A percentile compares a stretch with the other conserved stretches of the same genome.
phyloP scores from a whole-genome alignment of 2,113 vertebrate species.

The Erinaceus europaeus region DNA sequence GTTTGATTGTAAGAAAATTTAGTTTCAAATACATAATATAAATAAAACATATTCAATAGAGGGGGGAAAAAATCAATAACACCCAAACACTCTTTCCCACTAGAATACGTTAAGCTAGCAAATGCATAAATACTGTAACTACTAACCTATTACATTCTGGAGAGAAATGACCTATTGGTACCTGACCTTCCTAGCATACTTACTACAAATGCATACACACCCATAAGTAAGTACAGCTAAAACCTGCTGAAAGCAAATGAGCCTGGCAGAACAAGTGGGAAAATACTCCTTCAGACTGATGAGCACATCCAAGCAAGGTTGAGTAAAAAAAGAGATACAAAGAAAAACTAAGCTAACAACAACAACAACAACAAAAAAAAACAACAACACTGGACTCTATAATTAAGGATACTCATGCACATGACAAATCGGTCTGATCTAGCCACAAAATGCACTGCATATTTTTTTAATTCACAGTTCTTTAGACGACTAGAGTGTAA shows the following conservation, averaged over 20 bases:
- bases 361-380: not conserved
- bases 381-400: not conserved
- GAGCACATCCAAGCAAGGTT: not conserved
- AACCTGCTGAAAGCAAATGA: not conserved
- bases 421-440: not conserved
- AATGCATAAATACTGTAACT: not conserved
- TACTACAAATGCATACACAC: not conserved
- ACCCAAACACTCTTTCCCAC: not conserved
- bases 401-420: not conserved
- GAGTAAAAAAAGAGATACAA: slow-evolving; percentile 6
- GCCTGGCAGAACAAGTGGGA: not conserved
- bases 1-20: not conserved
- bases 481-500: not conserved
- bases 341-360: no score
- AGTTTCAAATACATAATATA: not conserved
- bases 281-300: not conserved
- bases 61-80: not conserved
- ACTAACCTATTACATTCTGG: not conserved
- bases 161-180: not conserved
- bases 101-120: not conserved
- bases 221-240: not conserved
- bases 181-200: not conserved
- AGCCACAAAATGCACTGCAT: not conserved
- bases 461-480: not conserved
- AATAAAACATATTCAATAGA: not conserved